A percentile compares a stretch with the other conserved stretches of the same genome.
Conservation (phyloP, 2,113 vertebrate species). For the Hippocampus comes region DNA sequence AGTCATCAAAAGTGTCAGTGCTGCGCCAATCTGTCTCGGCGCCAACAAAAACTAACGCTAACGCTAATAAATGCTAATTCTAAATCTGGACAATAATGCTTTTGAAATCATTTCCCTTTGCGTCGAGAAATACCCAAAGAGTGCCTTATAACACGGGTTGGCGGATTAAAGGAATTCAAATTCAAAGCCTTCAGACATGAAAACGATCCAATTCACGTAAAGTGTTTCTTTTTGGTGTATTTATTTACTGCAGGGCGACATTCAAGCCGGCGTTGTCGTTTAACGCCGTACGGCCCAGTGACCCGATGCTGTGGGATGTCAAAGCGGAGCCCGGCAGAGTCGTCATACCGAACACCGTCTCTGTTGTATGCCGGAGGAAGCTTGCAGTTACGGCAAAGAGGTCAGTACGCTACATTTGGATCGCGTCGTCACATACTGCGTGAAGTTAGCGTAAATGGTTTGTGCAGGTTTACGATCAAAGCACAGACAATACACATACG, state of each 20-base stretch:
- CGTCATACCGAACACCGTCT: constrained; percentile 63
- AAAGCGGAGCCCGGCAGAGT: constrained; percentile 65
- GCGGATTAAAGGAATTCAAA: neutral
- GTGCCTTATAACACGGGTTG: no score
- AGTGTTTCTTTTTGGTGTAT: neutral
- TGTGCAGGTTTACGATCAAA: no score
- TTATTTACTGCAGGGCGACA: constrained; percentile 71
- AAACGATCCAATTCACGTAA: neutral
- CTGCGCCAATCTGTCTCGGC: constrained; percentile 26
- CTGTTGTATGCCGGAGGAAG: constrained; percentile 81
- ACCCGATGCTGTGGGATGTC: constrained; percentile 80
- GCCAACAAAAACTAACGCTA: constrained; percentile 39
- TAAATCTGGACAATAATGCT: constrained; percentile 18
- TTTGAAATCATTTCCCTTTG: no score
- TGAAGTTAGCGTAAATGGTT: no score
- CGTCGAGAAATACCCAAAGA: no score
- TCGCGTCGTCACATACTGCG: no score
- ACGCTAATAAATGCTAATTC: constrained; percentile 59
- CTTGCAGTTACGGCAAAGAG: constrained; percentile 63
- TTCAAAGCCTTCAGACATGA: neutral
- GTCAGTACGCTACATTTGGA: constrained; percentile 57
- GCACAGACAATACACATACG: no score
- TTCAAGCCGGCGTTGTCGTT: constrained; percentile 80
- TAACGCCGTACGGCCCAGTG: constrained; percentile 77
- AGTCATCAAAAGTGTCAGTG: constrained; percentile 25